phyloP scores from a whole-genome alignment of 2,797 vertebrate species.

The Bovichtus variegatus region DNA sequence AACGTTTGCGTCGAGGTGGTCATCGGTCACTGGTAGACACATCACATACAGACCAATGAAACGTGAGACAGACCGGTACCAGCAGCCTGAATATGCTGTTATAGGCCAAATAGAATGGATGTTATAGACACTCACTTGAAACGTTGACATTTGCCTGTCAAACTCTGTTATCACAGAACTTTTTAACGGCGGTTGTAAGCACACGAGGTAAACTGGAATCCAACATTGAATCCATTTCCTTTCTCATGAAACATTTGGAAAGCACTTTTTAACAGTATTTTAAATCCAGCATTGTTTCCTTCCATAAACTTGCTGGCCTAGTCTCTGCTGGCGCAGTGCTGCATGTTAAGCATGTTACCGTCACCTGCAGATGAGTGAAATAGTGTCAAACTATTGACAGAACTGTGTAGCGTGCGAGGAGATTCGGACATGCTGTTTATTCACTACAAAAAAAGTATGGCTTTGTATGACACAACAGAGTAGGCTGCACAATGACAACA shows the following conservation, averaged over 20 bases:
- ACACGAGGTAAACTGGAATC: neutral
- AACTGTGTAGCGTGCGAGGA: too few relatives aligned
- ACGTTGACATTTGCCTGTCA: conserved; percentile 17
- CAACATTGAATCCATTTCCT: neutral
- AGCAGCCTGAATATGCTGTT: conserved; percentile 17
- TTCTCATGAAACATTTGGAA: neutral
- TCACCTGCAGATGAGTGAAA: too few relatives aligned
- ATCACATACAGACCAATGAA: conserved; percentile 41
- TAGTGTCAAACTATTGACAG: too few relatives aligned
- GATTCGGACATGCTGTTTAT: too few relatives aligned
- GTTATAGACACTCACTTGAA: neutral
- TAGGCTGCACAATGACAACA: neutral
- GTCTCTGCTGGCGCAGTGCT: neutral
- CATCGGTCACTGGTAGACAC: conserved; percentile 43
- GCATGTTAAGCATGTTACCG: neutral
- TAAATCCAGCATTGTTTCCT: neutral
- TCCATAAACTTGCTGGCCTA: neutral
- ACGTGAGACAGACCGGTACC: conserved; percentile 5
- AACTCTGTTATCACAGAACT: neutral
- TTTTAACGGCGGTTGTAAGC: conserved; percentile 10
- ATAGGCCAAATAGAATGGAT: conserved; percentile 6
- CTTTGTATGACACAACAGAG: neutral
- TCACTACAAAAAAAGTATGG: too few relatives aligned
- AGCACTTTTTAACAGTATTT: neutral
- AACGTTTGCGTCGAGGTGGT: conserved; percentile 29